Evolutionary conservation across 2,888 invertebrate genomes (phyloP).

Genomic region (Cephonodes hylas): DNA sequence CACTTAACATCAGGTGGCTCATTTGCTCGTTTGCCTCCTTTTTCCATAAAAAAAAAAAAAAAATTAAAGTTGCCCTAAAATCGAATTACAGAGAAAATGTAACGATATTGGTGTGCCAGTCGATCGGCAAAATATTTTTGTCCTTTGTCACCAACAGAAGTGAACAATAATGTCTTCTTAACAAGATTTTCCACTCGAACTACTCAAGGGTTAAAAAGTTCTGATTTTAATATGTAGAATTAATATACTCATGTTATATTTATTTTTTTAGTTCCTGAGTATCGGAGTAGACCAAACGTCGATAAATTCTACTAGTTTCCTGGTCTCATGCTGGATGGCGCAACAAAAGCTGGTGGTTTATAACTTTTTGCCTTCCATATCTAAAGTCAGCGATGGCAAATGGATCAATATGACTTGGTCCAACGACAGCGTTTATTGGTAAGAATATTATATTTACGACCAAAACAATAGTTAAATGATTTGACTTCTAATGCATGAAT

Average conservation of each 20-base stretch:
- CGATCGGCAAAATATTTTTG: too few species aligned
- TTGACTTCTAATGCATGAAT: not conserved
- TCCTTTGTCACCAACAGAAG: too few species aligned
- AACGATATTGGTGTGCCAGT: too few species aligned
- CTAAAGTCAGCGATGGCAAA: constrained; percentile 70
- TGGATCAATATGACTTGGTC: constrained; percentile 84
- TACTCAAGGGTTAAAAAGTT: too few species aligned
- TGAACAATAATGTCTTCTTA: too few species aligned
- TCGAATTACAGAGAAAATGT: too few species aligned
- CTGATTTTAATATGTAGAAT: too few species aligned
- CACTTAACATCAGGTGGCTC: too few species aligned
- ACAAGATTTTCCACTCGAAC: too few species aligned
- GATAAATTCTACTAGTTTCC: constrained; percentile 83
- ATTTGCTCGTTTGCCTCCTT: too few species aligned
- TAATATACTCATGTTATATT: not conserved
- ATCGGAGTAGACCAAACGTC: constrained; percentile 84
- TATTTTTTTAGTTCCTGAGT: constrained; percentile 68
- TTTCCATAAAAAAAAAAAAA: too few species aligned
- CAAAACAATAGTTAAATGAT: not conserved
- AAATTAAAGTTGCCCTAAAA: too few species aligned
- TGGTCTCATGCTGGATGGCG: constrained; percentile 83
- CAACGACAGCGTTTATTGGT: constrained; percentile 76
- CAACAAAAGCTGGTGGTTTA: constrained; percentile 66
- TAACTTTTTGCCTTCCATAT: constrained; percentile 86
- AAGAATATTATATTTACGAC: constrained; percentile 9